These are phyloP conservation scores for Lepus oiostolus DNA, from an alignment of 2,797 vertebrate species.

Conservation along the genomic window DNA sequence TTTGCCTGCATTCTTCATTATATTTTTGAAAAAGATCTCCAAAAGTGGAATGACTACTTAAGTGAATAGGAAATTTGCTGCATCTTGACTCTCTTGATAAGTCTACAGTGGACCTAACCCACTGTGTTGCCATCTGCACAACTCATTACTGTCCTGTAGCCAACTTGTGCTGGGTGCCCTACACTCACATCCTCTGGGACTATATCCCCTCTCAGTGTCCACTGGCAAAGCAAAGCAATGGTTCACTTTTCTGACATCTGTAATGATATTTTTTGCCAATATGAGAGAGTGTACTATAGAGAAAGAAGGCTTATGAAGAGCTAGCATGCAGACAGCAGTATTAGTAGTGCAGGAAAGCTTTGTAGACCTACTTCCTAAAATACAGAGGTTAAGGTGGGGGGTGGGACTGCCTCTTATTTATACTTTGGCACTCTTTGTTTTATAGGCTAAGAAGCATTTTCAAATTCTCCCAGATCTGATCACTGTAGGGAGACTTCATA, in stretches of 20 bases:
- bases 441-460: neutral
- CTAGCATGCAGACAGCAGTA: neutral
- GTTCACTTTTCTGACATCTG: neutral
- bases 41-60: neutral
- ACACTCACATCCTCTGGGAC: neutral
- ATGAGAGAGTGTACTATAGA: neutral
- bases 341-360: neutral
- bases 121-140: neutral
- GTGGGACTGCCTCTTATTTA: neutral
- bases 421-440: neutral
- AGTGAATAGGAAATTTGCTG: neutral
- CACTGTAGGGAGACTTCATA: neutral
- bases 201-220: no score
- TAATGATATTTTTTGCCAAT: neutral
- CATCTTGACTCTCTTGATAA: neutral
- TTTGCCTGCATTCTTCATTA: neutral
- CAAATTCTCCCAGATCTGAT: neutral
- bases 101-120: neutral
- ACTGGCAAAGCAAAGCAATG: neutral
- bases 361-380: neutral
- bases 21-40: neutral
- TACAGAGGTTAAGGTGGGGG: neutral
- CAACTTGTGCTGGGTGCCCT: no score
- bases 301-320: neutral
- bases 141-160: neutral